These are phyloP conservation scores for Microctonus hyperodae DNA, from an alignment of 2,888 invertebrate genomes.

Conservation along the genomic window DNA sequence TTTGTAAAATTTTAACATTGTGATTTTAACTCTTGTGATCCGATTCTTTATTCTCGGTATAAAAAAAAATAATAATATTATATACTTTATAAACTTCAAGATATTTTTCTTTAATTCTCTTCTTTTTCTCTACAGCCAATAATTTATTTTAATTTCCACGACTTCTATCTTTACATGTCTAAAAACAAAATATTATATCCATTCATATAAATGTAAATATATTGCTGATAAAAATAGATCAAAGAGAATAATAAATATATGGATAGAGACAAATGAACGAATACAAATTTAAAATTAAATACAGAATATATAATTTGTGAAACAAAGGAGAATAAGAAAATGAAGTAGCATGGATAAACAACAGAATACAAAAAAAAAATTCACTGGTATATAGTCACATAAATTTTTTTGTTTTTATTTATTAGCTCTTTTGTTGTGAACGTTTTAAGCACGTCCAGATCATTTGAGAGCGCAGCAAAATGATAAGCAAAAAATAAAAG, in stretches of 20 bases:
- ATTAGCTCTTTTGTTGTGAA: not conserved
- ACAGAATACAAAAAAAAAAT: not conserved
- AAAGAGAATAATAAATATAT: not conserved
- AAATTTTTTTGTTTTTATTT: not conserved
- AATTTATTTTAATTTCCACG: not conserved
- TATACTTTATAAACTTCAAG: not conserved
- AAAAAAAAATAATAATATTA: not conserved
- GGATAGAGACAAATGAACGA: not conserved
- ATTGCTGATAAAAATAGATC: conserved; percentile 9
- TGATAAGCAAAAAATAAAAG: not conserved
- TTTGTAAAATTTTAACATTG: not conserved
- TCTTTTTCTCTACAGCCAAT: not conserved
- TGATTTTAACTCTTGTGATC: not conserved
- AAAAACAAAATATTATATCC: not conserved
- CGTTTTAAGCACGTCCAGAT: conserved; percentile 1
- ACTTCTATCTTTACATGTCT: not conserved
- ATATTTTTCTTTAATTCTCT: not conserved
- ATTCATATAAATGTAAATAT: not conserved
- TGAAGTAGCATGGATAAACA: not conserved
- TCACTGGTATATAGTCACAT: not conserved
- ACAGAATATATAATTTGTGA: not conserved
- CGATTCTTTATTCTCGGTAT: not conserved
- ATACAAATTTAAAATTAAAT: not conserved
- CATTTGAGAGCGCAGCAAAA: not conserved
- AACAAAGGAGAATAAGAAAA: not conserved